Base-by-base conservation (phyloP, 2,113 vertebrate genomes). In the Ranitomeya imitator region DNA sequence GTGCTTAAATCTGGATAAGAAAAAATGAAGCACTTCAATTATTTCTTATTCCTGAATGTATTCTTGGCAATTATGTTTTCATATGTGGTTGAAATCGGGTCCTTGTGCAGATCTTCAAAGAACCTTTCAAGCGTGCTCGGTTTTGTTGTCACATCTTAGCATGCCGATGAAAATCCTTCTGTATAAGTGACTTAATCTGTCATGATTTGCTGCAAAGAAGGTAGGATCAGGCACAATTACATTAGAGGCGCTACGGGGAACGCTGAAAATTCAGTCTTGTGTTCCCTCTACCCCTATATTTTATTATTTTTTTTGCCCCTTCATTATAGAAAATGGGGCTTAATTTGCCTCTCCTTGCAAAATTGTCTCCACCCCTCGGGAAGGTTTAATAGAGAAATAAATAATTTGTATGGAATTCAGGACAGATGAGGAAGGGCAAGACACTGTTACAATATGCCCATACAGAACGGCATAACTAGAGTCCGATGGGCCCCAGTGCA, bases 1-100 rank as follows among this genome's bases (percentile, higher is more conserved):
- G 87, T 89, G 87, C 87, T 89, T 89, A 89, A 89, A 79, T 85
- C 71, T 89, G 87, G 69, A 89, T 89, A 89, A 89, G 87, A 89
- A 79, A 76, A 84, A 89, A 89, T 54, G 81, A 89, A 85, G 87
- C 87, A 85, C 87, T 89, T 89, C 87, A 89, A 89, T 89, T 89
- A 89, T 89, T 89, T 85, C 81, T 89, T 69, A 85, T 89, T 89
- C 87, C 87, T 89, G 87, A 67, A 89, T 89, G 83, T 85, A 85
- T 76, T 85, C 87, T 79, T 65, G 61, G 81, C 82, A 89, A 85
- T 88, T 89, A 89, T 55, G 59, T 89, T 83, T 89, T 89, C 79
- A 63, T 89, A 85, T 77, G 73, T 57, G 87, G 60, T 69, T 85
- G 87, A 79, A 85, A 79, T 85, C 60, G 23, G 87, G 51, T 79